These are phyloP conservation scores for Calameuta filiformis DNA, from an alignment of 2,888 invertebrate species.

Conservation along the genomic window DNA sequence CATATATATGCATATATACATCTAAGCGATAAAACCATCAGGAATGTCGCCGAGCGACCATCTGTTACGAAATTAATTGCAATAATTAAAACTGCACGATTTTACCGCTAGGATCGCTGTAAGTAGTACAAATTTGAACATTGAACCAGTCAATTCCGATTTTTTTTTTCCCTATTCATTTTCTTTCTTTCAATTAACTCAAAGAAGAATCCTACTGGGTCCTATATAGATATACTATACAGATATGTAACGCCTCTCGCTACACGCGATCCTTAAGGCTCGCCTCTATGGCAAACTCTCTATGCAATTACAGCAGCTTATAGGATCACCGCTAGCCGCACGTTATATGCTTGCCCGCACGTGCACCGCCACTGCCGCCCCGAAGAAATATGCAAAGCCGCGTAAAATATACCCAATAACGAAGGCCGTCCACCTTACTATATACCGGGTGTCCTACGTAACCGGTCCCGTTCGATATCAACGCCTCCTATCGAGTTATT, in stretches of 20 bases:
- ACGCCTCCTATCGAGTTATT: slow-evolving; percentile 36
- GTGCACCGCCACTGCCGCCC: neutral
- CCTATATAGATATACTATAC: neutral
- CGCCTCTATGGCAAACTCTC: neutral
- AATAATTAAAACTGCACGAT: neutral
- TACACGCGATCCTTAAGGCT: neutral
- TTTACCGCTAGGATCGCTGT: neutral
- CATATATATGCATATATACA: neutral
- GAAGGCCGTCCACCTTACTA: slow-evolving; percentile 48
- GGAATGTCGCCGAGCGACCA: neutral
- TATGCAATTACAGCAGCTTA: neutral
- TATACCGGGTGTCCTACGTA: slow-evolving; percentile 25
- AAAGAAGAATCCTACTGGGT: neutral
- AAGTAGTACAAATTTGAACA: neutral
- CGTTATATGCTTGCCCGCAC: neutral
- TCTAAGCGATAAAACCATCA: neutral
- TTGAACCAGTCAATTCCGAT: neutral
- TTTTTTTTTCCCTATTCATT: neutral
- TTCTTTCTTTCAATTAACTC: neutral
- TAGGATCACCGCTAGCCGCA: neutral
- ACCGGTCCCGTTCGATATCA: slow-evolving; percentile 35
- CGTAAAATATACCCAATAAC: slow-evolving; percentile 46
- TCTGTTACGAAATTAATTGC: neutral
- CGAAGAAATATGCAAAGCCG: slow-evolving; percentile 21
- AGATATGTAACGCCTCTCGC: neutral